A percentile compares a stretch with the other conserved stretches of the same genome.
Conservation (phyloP, 1,140 invertebrate species). For the Musca domestica region DNA sequence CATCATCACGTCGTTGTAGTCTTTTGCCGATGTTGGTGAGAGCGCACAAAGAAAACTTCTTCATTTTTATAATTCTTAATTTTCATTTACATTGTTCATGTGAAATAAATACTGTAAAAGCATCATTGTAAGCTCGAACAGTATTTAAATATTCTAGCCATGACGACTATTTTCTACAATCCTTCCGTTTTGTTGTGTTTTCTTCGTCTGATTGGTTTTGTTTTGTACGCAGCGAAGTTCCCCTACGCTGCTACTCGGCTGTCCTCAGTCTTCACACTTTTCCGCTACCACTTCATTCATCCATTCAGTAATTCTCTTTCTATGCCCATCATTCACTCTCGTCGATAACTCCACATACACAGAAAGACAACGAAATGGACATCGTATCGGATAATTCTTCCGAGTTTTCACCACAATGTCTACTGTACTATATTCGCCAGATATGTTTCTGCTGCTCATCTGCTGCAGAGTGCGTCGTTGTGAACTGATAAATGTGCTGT, state of each 20-base stretch:
- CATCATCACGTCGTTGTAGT: conserved; percentile 25
- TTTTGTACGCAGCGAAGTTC: not conserved
- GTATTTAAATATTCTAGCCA: too few relatives aligned
- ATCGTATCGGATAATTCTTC: conserved; percentile 7
- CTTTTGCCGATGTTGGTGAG: conserved; percentile 11
- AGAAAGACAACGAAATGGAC: conserved; percentile 10
- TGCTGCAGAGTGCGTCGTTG: conserved; percentile 2
- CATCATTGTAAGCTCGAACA: too few relatives aligned
- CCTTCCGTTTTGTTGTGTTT: not conserved
- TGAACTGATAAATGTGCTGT: not conserved
- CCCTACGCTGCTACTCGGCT: not conserved
- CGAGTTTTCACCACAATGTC: conserved; percentile 10
- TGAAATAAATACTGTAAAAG: too few relatives aligned
- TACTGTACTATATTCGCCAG: conserved; percentile 17
- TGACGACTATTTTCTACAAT: too few relatives aligned
- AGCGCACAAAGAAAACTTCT: conserved; percentile 21
- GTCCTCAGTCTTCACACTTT: too few relatives aligned
- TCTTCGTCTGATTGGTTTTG: not conserved
- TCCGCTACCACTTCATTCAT: too few relatives aligned
- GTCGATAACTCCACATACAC: not conserved
- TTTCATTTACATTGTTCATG: too few relatives aligned
- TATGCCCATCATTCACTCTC: too few relatives aligned
- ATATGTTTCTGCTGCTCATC: not conserved
- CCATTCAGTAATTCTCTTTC: too few relatives aligned
- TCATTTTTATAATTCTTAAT: too few relatives aligned